phyloP scores from a whole-genome alignment of 2,888 invertebrate species.

The Cryptosula pallasiana region DNA sequence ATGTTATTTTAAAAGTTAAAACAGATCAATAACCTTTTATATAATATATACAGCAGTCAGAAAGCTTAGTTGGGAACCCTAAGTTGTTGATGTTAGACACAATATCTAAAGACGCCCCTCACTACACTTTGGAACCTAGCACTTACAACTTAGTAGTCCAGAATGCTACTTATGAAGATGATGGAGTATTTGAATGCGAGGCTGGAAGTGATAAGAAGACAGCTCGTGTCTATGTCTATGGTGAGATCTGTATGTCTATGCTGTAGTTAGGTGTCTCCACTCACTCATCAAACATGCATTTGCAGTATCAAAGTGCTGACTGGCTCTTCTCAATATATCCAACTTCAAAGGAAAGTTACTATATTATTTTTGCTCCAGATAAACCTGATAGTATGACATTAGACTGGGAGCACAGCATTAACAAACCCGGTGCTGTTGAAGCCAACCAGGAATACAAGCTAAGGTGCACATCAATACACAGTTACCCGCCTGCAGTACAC shows the following conservation, averaged over 20 bases:
- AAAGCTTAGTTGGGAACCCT: not conserved
- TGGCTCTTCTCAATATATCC: no score
- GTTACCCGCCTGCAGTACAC: not conserved
- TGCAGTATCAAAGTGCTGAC: no score
- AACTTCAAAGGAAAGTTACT: no score
- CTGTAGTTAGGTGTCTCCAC: no score
- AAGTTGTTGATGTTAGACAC: not conserved
- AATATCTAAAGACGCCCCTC: not conserved
- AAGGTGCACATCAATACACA: not conserved
- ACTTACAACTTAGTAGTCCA: not conserved
- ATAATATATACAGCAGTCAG: not conserved
- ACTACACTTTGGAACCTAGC: not conserved
- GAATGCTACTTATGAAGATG: conserved; percentile 1
- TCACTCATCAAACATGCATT: no score
- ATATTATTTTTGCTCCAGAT: no score
- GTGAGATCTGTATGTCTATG: no score
- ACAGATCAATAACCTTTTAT: no score
- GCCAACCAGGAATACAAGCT: conserved; percentile 16
- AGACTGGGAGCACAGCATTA: conserved; percentile 21
- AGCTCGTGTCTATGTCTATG: conserved; percentile 13
- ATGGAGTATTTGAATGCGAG: conserved; percentile 15
- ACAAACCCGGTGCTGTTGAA: conserved; percentile 8
- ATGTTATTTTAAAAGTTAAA: no score
- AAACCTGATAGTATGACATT: conserved; percentile 1
- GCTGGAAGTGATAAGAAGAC: not conserved